phyloP scores from a whole-genome alignment of 2,113 vertebrate genomes.

The Paraplagusia blochii region DNA sequence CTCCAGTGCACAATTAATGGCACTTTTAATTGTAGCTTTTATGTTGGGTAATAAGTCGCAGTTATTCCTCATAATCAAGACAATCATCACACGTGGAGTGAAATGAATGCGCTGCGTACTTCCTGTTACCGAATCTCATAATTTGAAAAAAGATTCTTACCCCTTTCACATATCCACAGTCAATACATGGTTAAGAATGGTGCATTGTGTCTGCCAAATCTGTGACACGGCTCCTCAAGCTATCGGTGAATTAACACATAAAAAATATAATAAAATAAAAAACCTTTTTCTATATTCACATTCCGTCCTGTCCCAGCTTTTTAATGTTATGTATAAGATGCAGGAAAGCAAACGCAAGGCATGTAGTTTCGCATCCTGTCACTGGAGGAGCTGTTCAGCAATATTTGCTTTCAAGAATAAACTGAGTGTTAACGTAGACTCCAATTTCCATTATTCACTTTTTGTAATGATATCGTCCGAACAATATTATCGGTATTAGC shows the following conservation, averaged over 20 bases:
- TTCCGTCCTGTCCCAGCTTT: not conserved
- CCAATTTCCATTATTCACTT: too few species aligned
- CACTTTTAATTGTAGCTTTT: conserved; percentile 64
- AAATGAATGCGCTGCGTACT: conserved; percentile 32
- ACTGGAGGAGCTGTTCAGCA: too few species aligned
- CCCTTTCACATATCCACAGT: conserved; percentile 25
- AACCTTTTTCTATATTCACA: conserved; percentile 17
- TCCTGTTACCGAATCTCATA: conserved; percentile 24
- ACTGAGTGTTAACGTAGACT: too few species aligned
- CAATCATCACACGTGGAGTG: conserved; percentile 27
- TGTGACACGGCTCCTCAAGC: conserved; percentile 35
- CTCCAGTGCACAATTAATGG: conserved; percentile 44
- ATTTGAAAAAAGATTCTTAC: conserved; percentile 21
- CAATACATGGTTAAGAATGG: conserved; percentile 46
- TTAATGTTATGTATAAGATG: too few species aligned
- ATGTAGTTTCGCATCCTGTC: too few species aligned
- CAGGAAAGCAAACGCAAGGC: too few species aligned
- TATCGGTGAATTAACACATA: not conserved
- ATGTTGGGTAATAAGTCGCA: conserved; percentile 51
- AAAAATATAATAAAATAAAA: conserved; percentile 1
- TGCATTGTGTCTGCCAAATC: conserved; percentile 42
- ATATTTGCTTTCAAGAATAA: too few species aligned
- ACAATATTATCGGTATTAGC: too few species aligned
- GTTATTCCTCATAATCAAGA: conserved; percentile 49
- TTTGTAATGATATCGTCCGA: too few species aligned